Base-by-base conservation (phyloP, 2,113 vertebrate species). In the Amblyopsis rosae region DNA sequence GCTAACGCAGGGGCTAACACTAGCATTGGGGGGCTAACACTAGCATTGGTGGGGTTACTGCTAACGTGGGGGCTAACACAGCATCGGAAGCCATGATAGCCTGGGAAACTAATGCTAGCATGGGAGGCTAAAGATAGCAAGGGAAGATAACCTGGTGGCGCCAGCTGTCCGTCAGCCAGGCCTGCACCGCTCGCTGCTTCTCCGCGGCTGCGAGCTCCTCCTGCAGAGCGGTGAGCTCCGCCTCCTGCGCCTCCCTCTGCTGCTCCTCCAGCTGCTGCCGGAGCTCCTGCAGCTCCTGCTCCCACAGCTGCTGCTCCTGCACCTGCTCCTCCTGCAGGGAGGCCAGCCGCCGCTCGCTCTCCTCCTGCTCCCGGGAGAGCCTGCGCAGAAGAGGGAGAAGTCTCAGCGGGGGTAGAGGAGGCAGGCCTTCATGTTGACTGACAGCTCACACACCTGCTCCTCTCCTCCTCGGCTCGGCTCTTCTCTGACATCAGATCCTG, bases 171-270 rank as follows among this genome's bases (percentile, higher is more conserved):
- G 96, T 86, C 71, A 90, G 93, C 67, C 92, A 74, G 56, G 95
- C 91, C 68, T 94, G 88, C 55, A 94, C 82, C 45, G 96, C 94
- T 71, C 94, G 93, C 17, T 96, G 91, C 86, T 91, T 95, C 81
- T 97, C 95, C 81, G 97, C 83, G 12, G 94, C 93, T 4, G 89
- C 76, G 35, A 94, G 90, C 96, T 97, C 82, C 2, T 88, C 83
- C 68, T 69, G 19, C 0, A 73, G 0, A 0, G 84, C 86, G 47
- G 0, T 35, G 10, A 48, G 58, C 78, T 84, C 76, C 0, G 78
- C 68, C 58, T 85, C 80, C 57, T 73, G 45, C 16, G 69, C 79
- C 73, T 88, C 79, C 73, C 68, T 81, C 70, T 51, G 75, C 19
- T 48, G 63, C 0, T 8, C 65, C 78, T 89, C 81, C 84, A 87